Base-by-base conservation (phyloP, 2,113 vertebrate genomes). In the Zapus hudsonius region DNA sequence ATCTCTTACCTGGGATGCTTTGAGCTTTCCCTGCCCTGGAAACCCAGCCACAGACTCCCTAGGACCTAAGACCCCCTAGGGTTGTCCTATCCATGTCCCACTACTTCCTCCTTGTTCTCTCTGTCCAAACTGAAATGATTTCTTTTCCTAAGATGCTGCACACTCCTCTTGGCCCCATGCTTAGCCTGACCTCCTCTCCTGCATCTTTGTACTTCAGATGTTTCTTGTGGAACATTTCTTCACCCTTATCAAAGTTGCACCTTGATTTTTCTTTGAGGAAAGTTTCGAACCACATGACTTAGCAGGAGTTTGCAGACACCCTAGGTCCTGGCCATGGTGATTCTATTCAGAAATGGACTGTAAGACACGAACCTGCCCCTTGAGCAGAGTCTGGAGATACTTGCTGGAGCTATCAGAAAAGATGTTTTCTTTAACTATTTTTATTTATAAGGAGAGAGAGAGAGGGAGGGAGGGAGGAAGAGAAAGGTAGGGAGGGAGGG, bases 191-290 rank as follows among this genome's bases (percentile, higher is more conserved):
- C 25, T 42, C 2, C 12, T 61, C 69, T 81, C 40, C 29, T 20
- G 72, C 40, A n/a, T 36, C 12, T 8, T 27, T 15, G 8, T 1
- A 10, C 52, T 61, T 36, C 69, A 73, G 73, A 40, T 27, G 63
- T 40, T 74, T 69, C 29, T 36, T 42, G 36, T 1, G 11, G 73
- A 80, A 61, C 11, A 59, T 6, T 31, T 73, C 36, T 74, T 87
- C 11, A 12, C 1, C 79, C 38, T 83, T 76, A 36, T 78, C 64
- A 84, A 29, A 52, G 70, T 42, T 52, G 31, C 10, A 63, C 40
- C 38, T 85, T 23, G 22, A 52, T 44, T 82, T 85, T 94, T 31
- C 59, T 78, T 83, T 67, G 22, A 90, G 59, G 23, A 95, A 27
- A 2, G 17, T 81, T 29, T 78, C 11, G 40, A 44, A 19, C 9